Conservation (phyloP, 1,140 invertebrate genomes). For the Philotrypesis tridentata region DNA sequence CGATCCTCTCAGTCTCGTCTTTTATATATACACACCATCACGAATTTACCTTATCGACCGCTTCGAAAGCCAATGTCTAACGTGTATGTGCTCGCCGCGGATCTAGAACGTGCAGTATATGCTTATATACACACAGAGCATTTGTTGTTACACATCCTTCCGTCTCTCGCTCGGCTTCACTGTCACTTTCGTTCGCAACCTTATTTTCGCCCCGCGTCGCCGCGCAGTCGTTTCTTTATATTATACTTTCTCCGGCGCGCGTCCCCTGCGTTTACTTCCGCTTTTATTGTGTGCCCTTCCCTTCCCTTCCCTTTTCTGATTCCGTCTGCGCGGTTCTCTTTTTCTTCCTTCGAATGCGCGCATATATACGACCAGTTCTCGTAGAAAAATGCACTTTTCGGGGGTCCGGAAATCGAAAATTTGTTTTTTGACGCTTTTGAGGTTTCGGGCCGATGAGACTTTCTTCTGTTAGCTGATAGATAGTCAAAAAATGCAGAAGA, state of each 20-base stretch:
- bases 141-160: slow-evolving; percentile 16
- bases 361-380: no score
- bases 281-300: neutral
- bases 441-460: no score
- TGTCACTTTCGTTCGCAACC: slow-evolving; percentile 16
- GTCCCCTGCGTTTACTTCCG: neutral
- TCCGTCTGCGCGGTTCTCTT: no score
- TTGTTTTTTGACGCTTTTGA: no score
- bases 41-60: slow-evolving; percentile 34
- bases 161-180: neutral
- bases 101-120: neutral
- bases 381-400: no score
- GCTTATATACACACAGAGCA: no score
- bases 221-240: neutral
- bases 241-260: neutral
- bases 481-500: no score
- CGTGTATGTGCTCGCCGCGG: neutral
- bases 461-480: no score
- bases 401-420: no score
- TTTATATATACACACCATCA: no score
- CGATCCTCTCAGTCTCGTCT: neutral
- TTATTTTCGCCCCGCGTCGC: neutral
- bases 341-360: no score
- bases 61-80: neutral
- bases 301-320: no score